phyloP scores from a whole-genome alignment of 2,888 invertebrate genomes.

The Lepetodrilus schrolli region DNA sequence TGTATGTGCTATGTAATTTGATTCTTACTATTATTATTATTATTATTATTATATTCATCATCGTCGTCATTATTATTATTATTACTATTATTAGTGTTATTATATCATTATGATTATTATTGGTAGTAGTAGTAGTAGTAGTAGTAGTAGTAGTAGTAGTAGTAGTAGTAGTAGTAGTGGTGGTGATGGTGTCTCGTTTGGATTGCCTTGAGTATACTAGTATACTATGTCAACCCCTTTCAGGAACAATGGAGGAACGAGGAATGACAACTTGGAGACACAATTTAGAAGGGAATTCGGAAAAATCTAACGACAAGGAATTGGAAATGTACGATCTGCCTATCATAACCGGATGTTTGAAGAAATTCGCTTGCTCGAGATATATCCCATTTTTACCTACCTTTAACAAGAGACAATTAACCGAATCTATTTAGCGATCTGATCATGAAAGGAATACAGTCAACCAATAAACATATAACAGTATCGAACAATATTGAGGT shows the following conservation, averaged over 20 bases:
- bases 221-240: neutral
- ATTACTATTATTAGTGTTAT: too few relatives aligned
- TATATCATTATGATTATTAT: too few relatives aligned
- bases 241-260: conserved; percentile 56
- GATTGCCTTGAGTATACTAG: neutral
- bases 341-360: conserved; percentile 44
- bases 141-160: too few relatives aligned
- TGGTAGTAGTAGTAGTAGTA: too few relatives aligned
- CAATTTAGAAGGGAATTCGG: conserved; percentile 23
- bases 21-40: too few relatives aligned
- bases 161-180: too few relatives aligned
- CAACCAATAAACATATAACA: neutral
- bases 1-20: too few relatives aligned
- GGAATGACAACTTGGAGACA: conserved; percentile 55
- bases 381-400: conserved; percentile 54
- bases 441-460: neutral
- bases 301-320: neutral
- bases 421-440: neutral
- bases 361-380: conserved; percentile 41
- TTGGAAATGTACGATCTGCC: conserved; percentile 47
- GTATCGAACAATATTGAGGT: too few relatives aligned
- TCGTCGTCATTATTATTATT: too few relatives aligned
- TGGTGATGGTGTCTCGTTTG: too few relatives aligned
- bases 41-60: too few relatives aligned
- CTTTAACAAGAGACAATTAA: conserved; percentile 42